phyloP scores from a whole-genome alignment of 2,113 vertebrate genomes.

The Cheilinus undulatus region DNA sequence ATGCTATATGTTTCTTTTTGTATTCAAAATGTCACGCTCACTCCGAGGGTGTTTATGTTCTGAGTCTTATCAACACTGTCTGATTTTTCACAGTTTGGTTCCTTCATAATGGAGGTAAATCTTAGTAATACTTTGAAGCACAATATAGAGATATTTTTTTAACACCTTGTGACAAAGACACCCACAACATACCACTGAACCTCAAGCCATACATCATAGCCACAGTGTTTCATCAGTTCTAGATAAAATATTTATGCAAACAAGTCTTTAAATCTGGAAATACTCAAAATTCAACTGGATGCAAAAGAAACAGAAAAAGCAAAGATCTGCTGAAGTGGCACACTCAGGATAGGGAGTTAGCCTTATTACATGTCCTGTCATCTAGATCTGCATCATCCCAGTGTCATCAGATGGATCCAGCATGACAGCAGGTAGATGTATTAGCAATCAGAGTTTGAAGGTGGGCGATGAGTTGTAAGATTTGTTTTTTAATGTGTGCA shows the following conservation, averaged over 20 bases:
- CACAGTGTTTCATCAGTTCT: slow-evolving; percentile 54
- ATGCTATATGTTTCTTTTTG: slow-evolving; percentile 19
- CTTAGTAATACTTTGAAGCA: slow-evolving; percentile 73
- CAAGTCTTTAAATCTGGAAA: slow-evolving; percentile 34
- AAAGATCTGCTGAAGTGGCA: slow-evolving; percentile 13
- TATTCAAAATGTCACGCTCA: slow-evolving; percentile 54
- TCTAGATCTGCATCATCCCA: not conserved
- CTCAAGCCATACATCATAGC: slow-evolving; percentile 64
- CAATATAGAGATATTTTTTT: slow-evolving; percentile 72
- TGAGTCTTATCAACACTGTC: slow-evolving; percentile 18
- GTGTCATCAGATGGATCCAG: not conserved
- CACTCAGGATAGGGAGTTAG: slow-evolving; percentile 21
- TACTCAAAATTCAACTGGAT: slow-evolving; percentile 13
- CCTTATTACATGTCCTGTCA: slow-evolving; percentile 13
- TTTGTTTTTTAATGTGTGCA: not conserved
- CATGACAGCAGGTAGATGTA: not conserved
- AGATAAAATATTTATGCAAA: slow-evolving; percentile 69
- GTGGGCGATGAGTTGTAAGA: not conserved
- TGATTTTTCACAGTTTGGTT: not conserved
- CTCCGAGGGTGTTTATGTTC: slow-evolving; percentile 8
- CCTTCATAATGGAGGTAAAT: slow-evolving; percentile 42
- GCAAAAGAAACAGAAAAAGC: slow-evolving; percentile 2
- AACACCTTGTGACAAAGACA: slow-evolving; percentile 49
- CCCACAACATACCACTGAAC: slow-evolving; percentile 59
- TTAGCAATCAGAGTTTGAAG: not conserved